Evolutionary conservation across 1,140 invertebrate genomes (phyloP), one percentile per base, ranked within the genome.

Genomic region (Tetragnatha versicolor): DNA sequence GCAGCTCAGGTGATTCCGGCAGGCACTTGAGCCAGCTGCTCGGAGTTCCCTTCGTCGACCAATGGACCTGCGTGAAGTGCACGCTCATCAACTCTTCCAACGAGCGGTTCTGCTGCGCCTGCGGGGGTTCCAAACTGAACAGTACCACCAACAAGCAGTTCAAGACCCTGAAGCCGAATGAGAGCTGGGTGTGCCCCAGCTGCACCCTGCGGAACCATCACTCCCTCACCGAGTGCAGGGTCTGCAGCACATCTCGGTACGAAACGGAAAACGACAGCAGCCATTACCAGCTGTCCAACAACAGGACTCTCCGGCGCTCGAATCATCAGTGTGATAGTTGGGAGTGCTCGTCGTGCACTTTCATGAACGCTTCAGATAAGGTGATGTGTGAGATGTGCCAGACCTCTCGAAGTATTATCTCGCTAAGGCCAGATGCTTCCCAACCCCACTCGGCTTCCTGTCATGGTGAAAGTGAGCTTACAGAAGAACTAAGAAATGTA

Each of bases 51-150:
- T 4, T 79, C 3, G 61, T 77, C 25, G 79, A 72, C 22, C 89
- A 90, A 20, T 96, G 94, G 94, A 92, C 92, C 5, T 96, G 94
- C 84, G 91, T 91, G 80, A 94, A 94, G 83, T 96, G 94, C 84
- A 96, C 94, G 1, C 87, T 96, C 53, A 88, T 94, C 3, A 96
- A 96, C 86, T 89, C 90, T 25, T 88, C 88, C 0, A 86, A 88
- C 25, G 89, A 90, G 7, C 88, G 89, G 65, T 91, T 90, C 0
- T 96, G 94, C 83, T 90, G 91, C 7, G 93, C 92, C 0, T 96
- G 94, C 85, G 93, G 93, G 27, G 93, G 92, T 17, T 93, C 93
- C 0, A 91, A 93, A 82, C 86, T 92, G 4, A 89, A 90, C 73
- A 92, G 91, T 45, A 81, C 69, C 2, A 77, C 45, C 39, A 80